Base-by-base conservation (phyloP, 2,888 invertebrate species). In the Mermis nigrescens region DNA sequence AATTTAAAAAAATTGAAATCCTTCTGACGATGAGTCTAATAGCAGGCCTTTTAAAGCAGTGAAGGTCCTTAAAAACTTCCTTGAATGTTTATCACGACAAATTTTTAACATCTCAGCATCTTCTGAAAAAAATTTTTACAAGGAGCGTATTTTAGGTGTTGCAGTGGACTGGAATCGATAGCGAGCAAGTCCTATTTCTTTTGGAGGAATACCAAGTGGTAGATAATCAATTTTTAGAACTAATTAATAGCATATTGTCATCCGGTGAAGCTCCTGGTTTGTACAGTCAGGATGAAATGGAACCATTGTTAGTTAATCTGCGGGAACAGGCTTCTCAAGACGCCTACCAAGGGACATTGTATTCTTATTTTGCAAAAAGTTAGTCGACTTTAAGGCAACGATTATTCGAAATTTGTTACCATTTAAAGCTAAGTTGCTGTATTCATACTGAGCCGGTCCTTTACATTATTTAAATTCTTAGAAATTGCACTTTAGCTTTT, bases 131-230 rank as follows among this genome's bases (percentile, higher is more conserved):
- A 45, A 45, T n/a, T n/a, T n/a, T n/a, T n/a, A n/a, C n/a, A n/a
- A n/a, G 15, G 45, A n/a, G n/a, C n/a, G n/a, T n/a, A n/a, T 63
- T 70, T 19, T 67, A 83, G 82, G 82, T 81, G 4, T 80, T 85
- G 77, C 84, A 86, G 74, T 73, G 77, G 48, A 82, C 85, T n/a
- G 86, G 84, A 28, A 75, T 87, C 54, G 86, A 88, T 60, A 82
- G 82, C 22, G 83, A 86, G 71, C 80, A 82, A 68, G 82, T 82
- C 0, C 81, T 84, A 57, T 75, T 90, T 48, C 69, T 87, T n/a
- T 75, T 90, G 12, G 88, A 90, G 70, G 88, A 90, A 68, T 82
- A 83, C 69, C 84, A 87, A 74, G 76, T 85, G 27, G 76, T 80
- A 24, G 80, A 82, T 64, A 76, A 80, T 4, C 77, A 79, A 31